phyloP scores from a whole-genome alignment of 1,140 invertebrate species.

The Dryas iulia region DNA sequence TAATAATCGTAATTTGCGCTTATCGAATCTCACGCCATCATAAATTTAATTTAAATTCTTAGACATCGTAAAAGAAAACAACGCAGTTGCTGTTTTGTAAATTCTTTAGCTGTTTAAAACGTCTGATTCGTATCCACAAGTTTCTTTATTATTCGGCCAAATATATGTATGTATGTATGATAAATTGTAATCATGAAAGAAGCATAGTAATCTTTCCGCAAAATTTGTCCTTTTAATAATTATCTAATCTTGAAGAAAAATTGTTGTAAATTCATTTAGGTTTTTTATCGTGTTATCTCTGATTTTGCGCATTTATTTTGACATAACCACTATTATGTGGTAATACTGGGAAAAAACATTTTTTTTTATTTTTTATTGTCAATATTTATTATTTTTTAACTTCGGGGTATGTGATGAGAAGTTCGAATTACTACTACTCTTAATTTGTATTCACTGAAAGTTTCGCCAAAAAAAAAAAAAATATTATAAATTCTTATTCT shows the following conservation, averaged over 20 bases:
- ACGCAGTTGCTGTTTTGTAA: neutral
- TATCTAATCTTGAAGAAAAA: slow-evolving; percentile 4
- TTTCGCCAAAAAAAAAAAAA: no score
- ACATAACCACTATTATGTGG: neutral
- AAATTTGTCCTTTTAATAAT: neutral
- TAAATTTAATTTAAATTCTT: neutral
- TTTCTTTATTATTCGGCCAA: neutral
- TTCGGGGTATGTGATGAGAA: no score
- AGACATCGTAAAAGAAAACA: neutral
- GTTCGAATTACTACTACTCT: no score
- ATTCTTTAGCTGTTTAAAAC: neutral
- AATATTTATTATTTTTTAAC: no score
- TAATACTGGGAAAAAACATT: no score
- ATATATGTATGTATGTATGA: no score
- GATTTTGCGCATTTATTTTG: slow-evolving; percentile 1
- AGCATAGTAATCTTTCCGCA: neutral
- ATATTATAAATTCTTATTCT: no score
- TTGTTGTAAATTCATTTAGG: neutral
- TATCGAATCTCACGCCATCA: neutral
- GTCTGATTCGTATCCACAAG: neutral
- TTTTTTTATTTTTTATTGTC: no score
- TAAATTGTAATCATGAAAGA: neutral
- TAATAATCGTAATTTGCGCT: neutral
- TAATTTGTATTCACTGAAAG: no score
- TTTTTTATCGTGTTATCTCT: neutral